Base-by-base conservation (phyloP, 2,888 invertebrate genomes). In the Apomyelois bistriatella region DNA sequence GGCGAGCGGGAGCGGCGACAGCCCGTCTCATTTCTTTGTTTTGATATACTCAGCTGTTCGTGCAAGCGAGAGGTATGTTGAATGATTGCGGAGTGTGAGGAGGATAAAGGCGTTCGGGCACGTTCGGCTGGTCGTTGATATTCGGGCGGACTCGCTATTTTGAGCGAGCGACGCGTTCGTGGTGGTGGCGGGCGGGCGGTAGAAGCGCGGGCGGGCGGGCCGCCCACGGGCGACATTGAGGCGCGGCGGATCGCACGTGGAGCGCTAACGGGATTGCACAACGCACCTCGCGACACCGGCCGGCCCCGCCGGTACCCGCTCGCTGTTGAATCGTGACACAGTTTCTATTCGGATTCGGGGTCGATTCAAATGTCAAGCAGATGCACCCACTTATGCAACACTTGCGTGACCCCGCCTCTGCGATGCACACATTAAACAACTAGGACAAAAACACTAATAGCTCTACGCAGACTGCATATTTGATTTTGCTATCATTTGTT, bases 21-120 rank as follows among this genome's bases (percentile, higher is more conserved):
- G 76, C 77, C 85, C 82, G 90, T 89, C 87, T 87, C 90, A 72
- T 83, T 86, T 82, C 79, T 89, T 91, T 91, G 91, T 90, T 90
- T 89, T 91, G 90, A 87, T 90, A 87, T 90, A 87, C 89, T 90
- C 90, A 90, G 90, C 90, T 90, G 89, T 88, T 89, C 72, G 79
- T 59, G 72, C 56, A 79, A 82, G 74, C 61, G 82, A 77, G 82
- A 79, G 57, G 62, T 13, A 4, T 13, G 10, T 35, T 46, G 60
- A 60, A 52, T 61, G 53, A 55, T 56, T 55, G 60, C 60, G 67
- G 70, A 72, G 72, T 68, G 74, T 74, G 77, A 41, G 69, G 30
- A 78, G 74, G 75, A 79, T 79, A 60, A 76, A 28, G 36, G 43
- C 36, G 13, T 5, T 43, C 35, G 62, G 58, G 15, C 46, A 61